Evolutionary conservation across 2,797 vertebrate species (phyloP).

Genomic region (Sus cebifrons): DNA sequence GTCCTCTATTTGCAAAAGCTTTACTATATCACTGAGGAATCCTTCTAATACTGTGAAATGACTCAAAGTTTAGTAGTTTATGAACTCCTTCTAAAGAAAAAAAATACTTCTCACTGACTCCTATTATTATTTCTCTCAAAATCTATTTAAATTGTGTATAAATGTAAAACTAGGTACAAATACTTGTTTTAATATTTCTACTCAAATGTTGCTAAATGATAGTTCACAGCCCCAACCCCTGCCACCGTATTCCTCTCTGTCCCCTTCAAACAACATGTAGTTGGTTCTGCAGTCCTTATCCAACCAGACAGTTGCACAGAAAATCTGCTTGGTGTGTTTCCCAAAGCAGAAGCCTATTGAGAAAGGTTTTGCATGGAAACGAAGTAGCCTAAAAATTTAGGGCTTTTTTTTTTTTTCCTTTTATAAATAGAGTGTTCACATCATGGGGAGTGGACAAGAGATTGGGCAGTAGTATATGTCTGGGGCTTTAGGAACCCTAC

Average conservation of each 20-base stretch:
- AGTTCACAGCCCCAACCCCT: accelerated
- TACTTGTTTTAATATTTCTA: background rate
- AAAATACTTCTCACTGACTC: background rate
- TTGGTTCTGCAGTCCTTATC: accelerated
- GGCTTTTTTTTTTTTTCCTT: background rate
- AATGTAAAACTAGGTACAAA: background rate
- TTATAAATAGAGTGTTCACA: background rate
- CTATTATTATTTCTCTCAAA: background rate
- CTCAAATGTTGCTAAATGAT: background rate
- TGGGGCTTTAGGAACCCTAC: background rate
- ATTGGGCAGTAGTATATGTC: background rate
- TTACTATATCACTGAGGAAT: background rate
- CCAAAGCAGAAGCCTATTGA: background rate
- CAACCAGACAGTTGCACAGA: background rate
- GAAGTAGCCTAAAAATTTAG: background rate
- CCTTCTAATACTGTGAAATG: background rate
- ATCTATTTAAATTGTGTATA: background rate
- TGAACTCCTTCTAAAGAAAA: background rate
- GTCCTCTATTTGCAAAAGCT: background rate
- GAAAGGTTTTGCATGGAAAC: background rate
- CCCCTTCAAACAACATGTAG: accelerated
- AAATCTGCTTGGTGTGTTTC: background rate
- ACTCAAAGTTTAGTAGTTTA: background rate
- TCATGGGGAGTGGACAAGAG: background rate
- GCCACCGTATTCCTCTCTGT: background rate